Base-by-base conservation (phyloP, 2,797 vertebrate genomes). In the Decapterus maruadsi region DNA sequence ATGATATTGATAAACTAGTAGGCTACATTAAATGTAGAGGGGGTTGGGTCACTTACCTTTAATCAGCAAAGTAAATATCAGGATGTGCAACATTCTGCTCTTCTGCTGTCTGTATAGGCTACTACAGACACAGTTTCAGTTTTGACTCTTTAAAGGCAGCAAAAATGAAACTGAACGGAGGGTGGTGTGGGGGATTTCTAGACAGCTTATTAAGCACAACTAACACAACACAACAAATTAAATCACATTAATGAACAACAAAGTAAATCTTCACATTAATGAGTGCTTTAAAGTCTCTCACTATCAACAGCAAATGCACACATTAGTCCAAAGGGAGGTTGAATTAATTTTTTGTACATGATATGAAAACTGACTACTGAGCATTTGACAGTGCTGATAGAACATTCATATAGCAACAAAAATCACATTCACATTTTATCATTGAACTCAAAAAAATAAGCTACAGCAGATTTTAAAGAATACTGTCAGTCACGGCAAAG, bases 31-130 rank as follows among this genome's bases (percentile, higher is more conserved):
- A 29, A 29, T 22, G 7, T 34, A 36, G 7, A 36, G 34, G 34
- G 34, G 34, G 6, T 8, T 36, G 34, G 34, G 12, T 45, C 0
- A 17, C 83, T 58, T 77, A 92, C 89, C 88, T 86, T 63, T 45
- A 16, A 72, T 53, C 0, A 84, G 48, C 46, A 82, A 34, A 42
- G 26, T 3, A 0, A 67, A 0, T 1, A 81, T 2, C 1, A 87
- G 38, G 17, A 75, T 0, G 0, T 0, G 4, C 26, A 80, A 7
- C 91, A 87, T 92, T 4, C 14, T 75, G 1, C 16, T 73, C 16
- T 2, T 12, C 11, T 31, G 72, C 4, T 0, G 48, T 0, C 3
- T 0, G 38, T 0, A 0, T 4, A 7, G n/a, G n/a, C n/a, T n/a
- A 4, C 26, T 26, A 26, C 2, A 34, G 31, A 0, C 4, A 7